Conservation (phyloP, 1,140 invertebrate species). For the Zaprionus capensis region DNA sequence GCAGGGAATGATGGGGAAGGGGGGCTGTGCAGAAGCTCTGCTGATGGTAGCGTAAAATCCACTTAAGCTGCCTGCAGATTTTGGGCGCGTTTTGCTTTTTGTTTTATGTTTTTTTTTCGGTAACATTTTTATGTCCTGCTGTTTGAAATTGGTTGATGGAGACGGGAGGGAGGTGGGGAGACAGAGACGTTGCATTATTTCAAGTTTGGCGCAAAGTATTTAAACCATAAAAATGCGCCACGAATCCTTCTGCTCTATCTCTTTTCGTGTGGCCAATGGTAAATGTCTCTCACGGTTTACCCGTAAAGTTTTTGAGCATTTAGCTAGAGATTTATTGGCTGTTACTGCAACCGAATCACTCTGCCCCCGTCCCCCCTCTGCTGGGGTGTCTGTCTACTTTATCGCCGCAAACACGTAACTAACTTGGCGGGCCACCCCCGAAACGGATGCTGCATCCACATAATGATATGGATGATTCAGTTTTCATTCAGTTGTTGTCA, state of each 20-base stretch:
- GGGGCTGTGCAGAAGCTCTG: conserved; percentile 1
- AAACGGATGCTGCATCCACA: conserved; percentile 34
- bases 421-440: conserved; percentile 9
- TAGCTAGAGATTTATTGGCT: conserved; percentile 65
- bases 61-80: conserved; percentile 66
- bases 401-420: conserved; percentile 59
- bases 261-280: conserved; percentile 38
- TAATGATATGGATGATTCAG: conserved; percentile 54
- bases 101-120: conserved; percentile 46
- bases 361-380: background rate
- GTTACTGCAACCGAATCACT: conserved; percentile 42
- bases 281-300: conserved; percentile 55
- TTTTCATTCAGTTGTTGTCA: conserved; percentile 57
- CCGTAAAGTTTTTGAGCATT: conserved; percentile 63
- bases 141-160: background rate
- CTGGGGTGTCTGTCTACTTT: conserved; percentile 28
- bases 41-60: conserved; percentile 59
- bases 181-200: conserved; percentile 58
- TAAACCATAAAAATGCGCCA: conserved; percentile 63
- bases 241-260: conserved; percentile 41
- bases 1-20: conserved; percentile 1
- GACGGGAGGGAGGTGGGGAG: background rate
- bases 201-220: conserved; percentile 66
- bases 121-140: conserved; percentile 49
- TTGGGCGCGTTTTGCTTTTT: conserved; percentile 53